Evolutionary conservation across 1,140 invertebrate genomes (phyloP).

Genomic region (Apis laboriosa): DNA sequence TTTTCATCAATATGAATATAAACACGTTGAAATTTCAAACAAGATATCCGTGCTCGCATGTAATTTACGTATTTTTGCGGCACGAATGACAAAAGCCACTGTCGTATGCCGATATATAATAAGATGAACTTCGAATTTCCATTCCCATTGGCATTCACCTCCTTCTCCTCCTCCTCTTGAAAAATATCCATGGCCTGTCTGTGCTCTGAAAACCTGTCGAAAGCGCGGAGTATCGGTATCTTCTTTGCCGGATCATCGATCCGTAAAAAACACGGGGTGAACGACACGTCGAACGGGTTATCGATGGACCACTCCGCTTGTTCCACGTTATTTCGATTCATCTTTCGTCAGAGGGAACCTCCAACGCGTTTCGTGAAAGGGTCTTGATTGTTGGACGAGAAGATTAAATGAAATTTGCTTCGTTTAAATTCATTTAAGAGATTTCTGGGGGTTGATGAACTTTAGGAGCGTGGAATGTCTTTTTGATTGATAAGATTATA

Average conservation of each 20-base stretch:
- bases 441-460: background rate
- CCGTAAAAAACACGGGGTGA: conserved; percentile 41
- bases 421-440: background rate
- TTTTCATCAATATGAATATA: too few species aligned
- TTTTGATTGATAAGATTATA: too few species aligned
- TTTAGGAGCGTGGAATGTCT: background rate
- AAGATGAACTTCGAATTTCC: conserved; percentile 45
- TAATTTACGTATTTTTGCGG: conserved; percentile 7
- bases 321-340: conserved; percentile 6
- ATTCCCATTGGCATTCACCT: conserved; percentile 47
- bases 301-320: background rate
- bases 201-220: conserved; percentile 38
- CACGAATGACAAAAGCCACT: conserved; percentile 27
- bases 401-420: background rate
- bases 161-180: conserved; percentile 26
- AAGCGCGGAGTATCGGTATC: conserved; percentile 41
- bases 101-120: conserved; percentile 26
- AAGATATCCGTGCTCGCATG: background rate
- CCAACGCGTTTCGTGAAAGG: background rate
- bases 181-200: conserved; percentile 52
- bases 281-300: conserved; percentile 42
- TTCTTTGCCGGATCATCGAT: conserved; percentile 48
- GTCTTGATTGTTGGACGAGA: background rate
- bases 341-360: background rate
- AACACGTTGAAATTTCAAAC: background rate